Base-by-base conservation (phyloP, 2,888 invertebrate genomes). In the Sclerodermus sp. region DNA sequence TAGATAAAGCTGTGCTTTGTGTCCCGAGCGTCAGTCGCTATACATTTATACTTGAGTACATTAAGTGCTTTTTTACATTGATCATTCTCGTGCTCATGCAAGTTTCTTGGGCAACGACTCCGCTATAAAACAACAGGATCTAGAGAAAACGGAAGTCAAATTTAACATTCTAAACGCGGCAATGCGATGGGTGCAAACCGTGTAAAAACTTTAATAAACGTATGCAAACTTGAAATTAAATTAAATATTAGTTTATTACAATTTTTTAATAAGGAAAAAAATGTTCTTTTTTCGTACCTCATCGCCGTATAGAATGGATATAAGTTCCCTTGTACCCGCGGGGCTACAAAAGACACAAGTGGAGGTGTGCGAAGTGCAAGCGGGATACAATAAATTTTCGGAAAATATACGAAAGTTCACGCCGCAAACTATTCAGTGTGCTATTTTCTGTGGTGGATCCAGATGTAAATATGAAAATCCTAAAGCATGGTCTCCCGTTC, bases 401-500 rank as follows among this genome's bases (percentile, higher is more conserved):
- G 81, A 81, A 61, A 79, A 77, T 60, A 73, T 88, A 32, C 82
- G 88, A 32, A 82, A 82, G 44, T 79, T 82, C 54, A 83, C 91
- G 0, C 90, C 91, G 0, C 82, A 86, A 1, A 85, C 85, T 8
- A 81, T 89, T 49, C 88, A 89, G 71, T 93, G 93, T 72, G 87
- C 88, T 32, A 82, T 93, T 62, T 92, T 93, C 79, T 93, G 93
- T 77, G 91, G 92, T 1, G 93, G 93, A 0, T 80, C 85, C 32
- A 83, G 87, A 52, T 94, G 93, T 80, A 89, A 88, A 73, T 93
- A 93, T 78, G 91, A 91, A 73, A 83, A 82, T 60, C 83, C 86
- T 0, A 83, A 84, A 48, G 83, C 83, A 49, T 85, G 85, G 83
- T 78, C 82, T 57, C 78, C 82, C 39, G 76, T 82, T 45, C 80